Base-by-base conservation (phyloP, 2,113 vertebrate genomes). In the Tauraco erythrolophus region DNA sequence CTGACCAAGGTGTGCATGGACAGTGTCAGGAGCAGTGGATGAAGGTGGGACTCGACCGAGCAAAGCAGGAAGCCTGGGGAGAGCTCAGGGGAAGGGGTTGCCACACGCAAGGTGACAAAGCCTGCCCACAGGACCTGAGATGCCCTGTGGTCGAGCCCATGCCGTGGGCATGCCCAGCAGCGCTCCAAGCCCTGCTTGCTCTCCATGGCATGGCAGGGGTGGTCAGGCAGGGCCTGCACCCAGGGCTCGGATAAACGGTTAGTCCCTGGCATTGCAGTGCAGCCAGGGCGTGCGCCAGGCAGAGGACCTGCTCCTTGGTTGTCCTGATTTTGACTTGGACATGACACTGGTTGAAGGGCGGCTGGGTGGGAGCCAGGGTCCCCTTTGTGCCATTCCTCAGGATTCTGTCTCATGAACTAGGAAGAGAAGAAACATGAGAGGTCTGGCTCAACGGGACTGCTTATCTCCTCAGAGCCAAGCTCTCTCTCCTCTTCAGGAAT, bases 401-500 rank as follows among this genome's bases (percentile, higher is more conserved):
- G 69, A 51, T 54, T n/a, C 65, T 51, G 76, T 60, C 69, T n/a
- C 3, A 2, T 71, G 35, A 56, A 75, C 35, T 21, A 37, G 62
- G 61, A 82, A 62, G 37, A 70, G 56, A 53, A 84, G 76, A 88
- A 94, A 71, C 15, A 28, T 4, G 2, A 93, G 74, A 88, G 74
- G 35, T 79, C 89, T 91, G 77, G n/a, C 74, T 95, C 68, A 58
- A 54, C 0, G 4, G 66, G 68, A 48, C 72, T 88, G 76, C 74
- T 90, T 90, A 95, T 94, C 92, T 96, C 65, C 35, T 33, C 4
- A 2, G 68, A 94, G 88, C 8, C 4, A 46, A 94, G 83, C 68
- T 43, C 43, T 96, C 76, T 51, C 54, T 92, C 54, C 94, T 96
- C 76, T 95, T 94, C 71, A 94, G 94, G 85, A 97, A 94, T 94